Percentiles rank a stretch among this genome's conserved stretches.
Conservation (phyloP, 2,113 vertebrate genomes). For the Ellobius talpinus region DNA sequence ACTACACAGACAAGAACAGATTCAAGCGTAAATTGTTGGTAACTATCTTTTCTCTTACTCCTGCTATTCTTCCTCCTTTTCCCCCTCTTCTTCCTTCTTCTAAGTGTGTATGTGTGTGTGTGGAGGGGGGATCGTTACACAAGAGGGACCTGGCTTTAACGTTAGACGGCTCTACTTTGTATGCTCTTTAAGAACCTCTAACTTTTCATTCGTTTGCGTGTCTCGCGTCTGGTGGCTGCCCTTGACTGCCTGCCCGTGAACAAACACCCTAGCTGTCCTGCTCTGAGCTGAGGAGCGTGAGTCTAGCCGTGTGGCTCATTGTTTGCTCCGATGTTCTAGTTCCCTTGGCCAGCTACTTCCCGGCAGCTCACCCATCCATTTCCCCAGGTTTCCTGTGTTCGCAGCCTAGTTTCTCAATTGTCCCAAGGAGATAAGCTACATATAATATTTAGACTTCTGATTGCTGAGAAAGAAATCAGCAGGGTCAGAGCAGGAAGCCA, state of each 20-base stretch:
- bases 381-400: constrained; percentile 23
- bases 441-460: constrained; percentile 59
- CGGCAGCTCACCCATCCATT: neutral
- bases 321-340: neutral
- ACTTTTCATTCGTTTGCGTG: neutral
- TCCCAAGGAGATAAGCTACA: constrained; percentile 47
- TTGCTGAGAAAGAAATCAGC: neutral
- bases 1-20: too few relatives aligned
- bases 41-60: too few relatives aligned
- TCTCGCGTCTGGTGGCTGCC: neutral
- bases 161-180: neutral
- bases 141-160: neutral
- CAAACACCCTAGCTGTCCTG: accelerated
- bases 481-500: constrained; percentile 55
- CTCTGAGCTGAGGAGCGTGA: neutral
- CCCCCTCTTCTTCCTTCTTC: too few relatives aligned
- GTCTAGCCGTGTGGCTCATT: accelerated
- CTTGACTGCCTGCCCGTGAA: neutral
- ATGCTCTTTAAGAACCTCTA: neutral
- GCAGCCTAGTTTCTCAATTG: neutral
- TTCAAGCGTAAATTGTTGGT: too few relatives aligned
- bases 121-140: neutral
- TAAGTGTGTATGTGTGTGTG: too few relatives aligned
- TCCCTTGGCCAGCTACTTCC: accelerated
- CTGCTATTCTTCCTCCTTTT: too few relatives aligned